Percentiles rank a stretch among this genome's conserved stretches.
phyloP scores from a whole-genome alignment of 2,113 vertebrate genomes.

The Psammodynastes pulverulentus region DNA sequence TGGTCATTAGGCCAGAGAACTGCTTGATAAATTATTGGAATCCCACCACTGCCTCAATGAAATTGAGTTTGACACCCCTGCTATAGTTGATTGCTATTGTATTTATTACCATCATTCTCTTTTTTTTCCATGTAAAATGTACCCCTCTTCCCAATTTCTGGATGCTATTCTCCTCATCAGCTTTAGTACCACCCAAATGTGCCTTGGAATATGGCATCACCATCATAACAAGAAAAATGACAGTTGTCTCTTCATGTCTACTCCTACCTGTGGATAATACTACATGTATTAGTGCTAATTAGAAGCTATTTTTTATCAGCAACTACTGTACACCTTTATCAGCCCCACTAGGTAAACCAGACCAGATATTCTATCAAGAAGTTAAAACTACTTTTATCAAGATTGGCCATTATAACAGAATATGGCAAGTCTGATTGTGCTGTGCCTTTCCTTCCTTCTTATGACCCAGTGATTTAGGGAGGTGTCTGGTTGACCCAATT shows the following conservation, averaged over 20 bases:
- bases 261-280: neutral
- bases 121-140: neutral
- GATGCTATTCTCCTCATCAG: neutral
- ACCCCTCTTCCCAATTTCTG: neutral
- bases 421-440: neutral
- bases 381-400: neutral
- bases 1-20: too few species aligned
- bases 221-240: neutral
- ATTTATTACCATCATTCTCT: neutral
- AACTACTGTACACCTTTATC: neutral
- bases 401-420: neutral
- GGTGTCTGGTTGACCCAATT: neutral
- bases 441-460: neutral
- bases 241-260: neutral
- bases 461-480: neutral
- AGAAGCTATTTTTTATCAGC: neutral
- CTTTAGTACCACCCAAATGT: neutral
- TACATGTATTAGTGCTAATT: neutral
- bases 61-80: too few species aligned
- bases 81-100: neutral
- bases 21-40: too few species aligned
- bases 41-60: too few species aligned
- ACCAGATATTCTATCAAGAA: neutral
- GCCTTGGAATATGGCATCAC: neutral
- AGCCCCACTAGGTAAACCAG: neutral